Evolutionary conservation across 2,888 invertebrate species (phyloP), one percentile per base, ranked within the genome.

Genomic region (Agrilus mali): DNA sequence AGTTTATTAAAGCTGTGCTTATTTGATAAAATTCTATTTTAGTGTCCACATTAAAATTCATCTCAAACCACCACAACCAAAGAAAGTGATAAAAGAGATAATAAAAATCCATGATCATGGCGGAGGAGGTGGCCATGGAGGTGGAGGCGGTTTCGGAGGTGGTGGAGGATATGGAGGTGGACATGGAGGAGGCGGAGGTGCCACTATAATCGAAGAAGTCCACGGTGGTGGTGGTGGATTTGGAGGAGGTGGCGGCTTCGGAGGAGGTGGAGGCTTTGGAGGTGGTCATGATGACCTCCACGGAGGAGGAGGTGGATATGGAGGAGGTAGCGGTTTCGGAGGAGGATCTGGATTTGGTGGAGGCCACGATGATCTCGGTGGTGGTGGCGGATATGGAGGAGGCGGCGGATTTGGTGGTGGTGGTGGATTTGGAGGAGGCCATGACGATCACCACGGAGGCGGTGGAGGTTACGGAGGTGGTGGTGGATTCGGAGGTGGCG

Each of bases 31-130:
- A 55, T 60, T 60, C 58, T 45, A 44, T 71, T 70, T 15, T 66
- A 74, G 74, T 58, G 73, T 74, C 41, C 74, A 74, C 55, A 74
- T 74, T 54, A 68, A 72, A 49, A 69, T 74, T 20, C 74, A 74
- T 53, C 64, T 74, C 32, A 5, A 45, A 68, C 1, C 70, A 71
- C 53, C 70, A 72, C 56, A 66, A 70, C 27, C 8, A 38, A 59
- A 61, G 48, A 59, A 60, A 52, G 53, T 60, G 35, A 60, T 72
- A 64, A 68, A 48, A 64, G 65, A 13, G 63, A 64, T 12, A 61
- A 63, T 44, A 50, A 52, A 7, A 52, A 51, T 15, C 8, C 22
- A 33, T 35, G 44, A 39, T 33, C 38, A 45, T 17, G 22, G 27
- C 1, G 42, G 42, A 7, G 42, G 42, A 12, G 38, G 43, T 8